phyloP scores from a whole-genome alignment of 2,113 vertebrate species.

The Chiloscyllium plagiosum region DNA sequence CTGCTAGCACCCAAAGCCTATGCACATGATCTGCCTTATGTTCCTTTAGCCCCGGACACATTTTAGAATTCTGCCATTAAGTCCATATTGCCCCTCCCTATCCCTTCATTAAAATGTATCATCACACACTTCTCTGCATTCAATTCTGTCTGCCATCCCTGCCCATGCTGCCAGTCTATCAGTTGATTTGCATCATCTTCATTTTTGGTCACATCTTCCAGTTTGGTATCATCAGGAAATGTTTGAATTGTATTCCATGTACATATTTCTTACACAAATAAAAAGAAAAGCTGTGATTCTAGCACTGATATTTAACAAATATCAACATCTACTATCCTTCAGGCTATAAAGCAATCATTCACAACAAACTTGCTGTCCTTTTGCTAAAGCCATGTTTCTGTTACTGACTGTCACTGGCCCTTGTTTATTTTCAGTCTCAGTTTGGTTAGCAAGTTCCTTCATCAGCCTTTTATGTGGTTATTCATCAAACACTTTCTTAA shows the following conservation, averaged over 20 bases:
- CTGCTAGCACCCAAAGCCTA: too few relatives aligned
- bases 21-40: too few relatives aligned
- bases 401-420: background rate
- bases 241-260: background rate
- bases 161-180: background rate
- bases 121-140: too few relatives aligned
- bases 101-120: too few relatives aligned
- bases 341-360: background rate
- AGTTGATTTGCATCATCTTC: background rate
- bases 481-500: background rate
- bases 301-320: background rate
- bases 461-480: background rate
- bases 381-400: background rate
- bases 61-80: too few relatives aligned
- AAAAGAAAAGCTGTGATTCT: background rate
- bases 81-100: too few relatives aligned
- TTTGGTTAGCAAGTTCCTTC: background rate
- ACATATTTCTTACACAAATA: background rate
- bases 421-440: background rate
- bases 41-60: too few relatives aligned
- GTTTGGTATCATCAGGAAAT: background rate
- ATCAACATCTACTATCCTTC: background rate
- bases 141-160: too few relatives aligned
- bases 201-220: too few relatives aligned
- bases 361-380: background rate